Conservation (phyloP, 37 sponge, comb jelly and placozoan genomes). For the Petrosia ficiformis region DNA sequence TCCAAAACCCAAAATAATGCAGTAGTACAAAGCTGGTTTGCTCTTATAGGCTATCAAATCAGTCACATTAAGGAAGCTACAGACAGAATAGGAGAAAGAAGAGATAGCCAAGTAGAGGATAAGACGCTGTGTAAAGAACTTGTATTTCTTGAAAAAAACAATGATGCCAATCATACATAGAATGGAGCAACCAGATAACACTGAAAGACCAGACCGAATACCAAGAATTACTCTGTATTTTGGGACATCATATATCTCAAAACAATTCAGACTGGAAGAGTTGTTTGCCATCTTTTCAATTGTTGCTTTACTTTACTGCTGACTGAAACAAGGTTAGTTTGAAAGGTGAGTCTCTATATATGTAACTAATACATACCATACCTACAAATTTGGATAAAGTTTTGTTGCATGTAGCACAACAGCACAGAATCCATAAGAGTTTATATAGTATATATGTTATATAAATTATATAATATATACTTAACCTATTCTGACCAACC, state of each 20-base stretch:
- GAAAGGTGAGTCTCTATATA: too few relatives aligned
- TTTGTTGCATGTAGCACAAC: too few relatives aligned
- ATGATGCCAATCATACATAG: conserved; percentile 33
- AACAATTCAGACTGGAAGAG: too few relatives aligned
- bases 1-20: conserved; percentile 28
- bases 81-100: conserved; percentile 25
- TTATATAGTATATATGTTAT: too few relatives aligned
- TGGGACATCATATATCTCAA: not conserved
- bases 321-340: too few relatives aligned
- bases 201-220: not conserved
- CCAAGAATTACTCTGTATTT: not conserved
- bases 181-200: not conserved
- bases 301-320: too few relatives aligned
- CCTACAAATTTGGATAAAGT: too few relatives aligned
- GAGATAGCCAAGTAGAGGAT: conserved; percentile 71
- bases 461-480: too few relatives aligned
- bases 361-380: too few relatives aligned
- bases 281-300: too few relatives aligned
- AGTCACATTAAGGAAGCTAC: conserved; percentile 25
- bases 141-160: conserved; percentile 76
- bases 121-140: conserved; percentile 73
- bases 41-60: conserved; percentile 4
- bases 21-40: not conserved
- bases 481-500: too few relatives aligned
- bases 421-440: too few relatives aligned